Evolutionary conservation across 2,888 invertebrate genomes (phyloP).

Genomic region (Tenthredo livida): DNA sequence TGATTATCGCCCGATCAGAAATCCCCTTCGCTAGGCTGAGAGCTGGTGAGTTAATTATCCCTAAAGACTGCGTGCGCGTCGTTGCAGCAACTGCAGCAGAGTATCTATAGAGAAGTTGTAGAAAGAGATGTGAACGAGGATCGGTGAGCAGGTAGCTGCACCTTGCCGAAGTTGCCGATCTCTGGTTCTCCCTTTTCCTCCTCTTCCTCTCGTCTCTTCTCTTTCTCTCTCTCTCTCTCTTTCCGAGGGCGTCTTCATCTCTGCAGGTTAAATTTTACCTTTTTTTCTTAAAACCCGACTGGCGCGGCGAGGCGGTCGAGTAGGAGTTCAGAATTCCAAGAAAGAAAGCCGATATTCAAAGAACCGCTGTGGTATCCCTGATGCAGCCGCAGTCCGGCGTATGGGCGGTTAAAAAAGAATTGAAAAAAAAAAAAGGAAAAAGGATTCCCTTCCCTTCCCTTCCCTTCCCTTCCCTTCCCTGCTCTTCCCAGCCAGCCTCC

Average conservation of each 20-base stretch:
- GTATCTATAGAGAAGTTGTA: background rate
- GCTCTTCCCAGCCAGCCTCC: no score
- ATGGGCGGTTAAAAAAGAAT: background rate
- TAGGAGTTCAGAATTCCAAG: slow-evolving; percentile 39
- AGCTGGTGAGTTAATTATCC: background rate
- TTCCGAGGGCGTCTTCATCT: background rate
- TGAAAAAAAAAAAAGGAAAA: background rate
- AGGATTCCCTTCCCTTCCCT: slow-evolving; percentile 19
- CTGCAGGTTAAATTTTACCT: background rate
- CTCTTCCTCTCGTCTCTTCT: background rate
- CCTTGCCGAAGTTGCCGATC: slow-evolving; percentile 30
- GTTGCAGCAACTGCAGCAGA: background rate
- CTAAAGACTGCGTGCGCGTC: background rate
- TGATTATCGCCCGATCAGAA: background rate
- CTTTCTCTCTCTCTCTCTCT: background rate
- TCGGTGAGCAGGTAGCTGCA: slow-evolving; percentile 26
- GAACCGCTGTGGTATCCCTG: slow-evolving; percentile 51
- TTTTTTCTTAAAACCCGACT: background rate
- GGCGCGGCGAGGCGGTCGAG: background rate
- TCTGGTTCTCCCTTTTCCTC: background rate
- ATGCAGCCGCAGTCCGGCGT: background rate
- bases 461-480: no score
- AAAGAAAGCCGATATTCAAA: slow-evolving; percentile 53
- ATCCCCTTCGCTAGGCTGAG: background rate
- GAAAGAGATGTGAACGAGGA: slow-evolving; percentile 8